Percentiles rank a stretch among this genome's conserved stretches.
phyloP scores from a whole-genome alignment of 2,113 vertebrate species.

The Clarias macrocephalus region DNA sequence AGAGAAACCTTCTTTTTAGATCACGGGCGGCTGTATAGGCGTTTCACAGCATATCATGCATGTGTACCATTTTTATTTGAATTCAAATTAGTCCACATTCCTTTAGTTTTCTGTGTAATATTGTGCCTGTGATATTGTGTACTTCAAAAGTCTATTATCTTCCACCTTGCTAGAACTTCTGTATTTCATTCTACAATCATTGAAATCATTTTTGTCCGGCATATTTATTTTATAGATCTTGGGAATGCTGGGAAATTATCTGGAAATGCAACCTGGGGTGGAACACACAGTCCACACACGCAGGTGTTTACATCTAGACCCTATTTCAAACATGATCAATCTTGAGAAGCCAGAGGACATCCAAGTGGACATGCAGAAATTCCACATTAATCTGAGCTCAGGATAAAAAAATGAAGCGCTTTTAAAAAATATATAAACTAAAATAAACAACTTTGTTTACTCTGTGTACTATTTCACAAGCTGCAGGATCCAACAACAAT shows the following conservation, averaged over 20 bases:
- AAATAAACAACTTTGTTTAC: not conserved
- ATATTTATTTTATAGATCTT: not conserved
- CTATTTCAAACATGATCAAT: not conserved
- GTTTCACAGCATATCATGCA: too few relatives aligned
- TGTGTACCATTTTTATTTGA: too few relatives aligned
- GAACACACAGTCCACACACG: not conserved
- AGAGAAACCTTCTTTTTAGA: too few relatives aligned
- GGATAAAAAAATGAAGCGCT: not conserved
- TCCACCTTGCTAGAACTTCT: not conserved
- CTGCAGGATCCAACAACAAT: not conserved
- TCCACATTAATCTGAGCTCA: not conserved
- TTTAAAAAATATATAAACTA: too few relatives aligned
- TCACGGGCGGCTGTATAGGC: too few relatives aligned
- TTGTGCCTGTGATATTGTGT: not conserved
- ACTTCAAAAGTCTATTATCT: not conserved
- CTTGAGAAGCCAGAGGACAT: not conserved
- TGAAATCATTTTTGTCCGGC: not conserved
- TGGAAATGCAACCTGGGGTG: not conserved
- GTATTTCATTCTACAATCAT: not conserved
- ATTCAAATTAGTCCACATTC: too few relatives aligned
- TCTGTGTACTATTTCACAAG: not conserved
- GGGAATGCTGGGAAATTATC: not conserved
- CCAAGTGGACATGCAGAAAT: not conserved
- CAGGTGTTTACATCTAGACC: too few relatives aligned
- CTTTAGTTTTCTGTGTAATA: not conserved